Base-by-base conservation (phyloP, 2,797 vertebrate species). In the Melanotaenia parkinsoni region DNA sequence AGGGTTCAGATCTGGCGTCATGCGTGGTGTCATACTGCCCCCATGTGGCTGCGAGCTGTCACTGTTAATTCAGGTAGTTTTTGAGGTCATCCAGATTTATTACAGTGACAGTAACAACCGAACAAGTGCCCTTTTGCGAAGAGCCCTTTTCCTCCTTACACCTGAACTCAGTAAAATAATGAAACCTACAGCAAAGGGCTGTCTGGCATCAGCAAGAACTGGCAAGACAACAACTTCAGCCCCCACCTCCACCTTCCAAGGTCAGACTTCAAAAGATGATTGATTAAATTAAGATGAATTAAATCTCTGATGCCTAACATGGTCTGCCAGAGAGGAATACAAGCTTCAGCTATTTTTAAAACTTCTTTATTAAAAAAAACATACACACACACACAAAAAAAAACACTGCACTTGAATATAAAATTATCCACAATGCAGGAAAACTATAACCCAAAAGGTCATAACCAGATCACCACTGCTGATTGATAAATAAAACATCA, bases 61-160 rank as follows among this genome's bases (percentile, higher is more conserved):
- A 85, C 72, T 70, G 58, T 57, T 57, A 40, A 38, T 26, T 33
- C 33, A 0, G 7, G 40, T 11, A 28, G 13, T 56, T 81, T 91
- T 92, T 90, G 83, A 94, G 93, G 93, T 94, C 93, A 91, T 73
- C 47, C 81, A 93, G 92, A 94, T 94, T 94, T 94, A 95, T 94
- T 83, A 85, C 13, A 26, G 80, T 89, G 90, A 90, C 93, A 91
- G 85, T 87, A 84, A 91, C 89, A 90, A 72, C 72, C 87, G 90
- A 92, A 90, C 88, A 64, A 79, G 79, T 90, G 89, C 83, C 92
- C 92, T 93, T 93, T 92, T 67, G 77, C 68, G 47, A 70, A 60
- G 67, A 88, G 87, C 80, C 72, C 83, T 69, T 81, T 88, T 75
- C 81, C 82, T 86, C 78, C 74, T 86, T 63, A 83, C 80, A 85